phyloP scores from a whole-genome alignment of 2,113 vertebrate species.

The Amblyornis subalaris region DNA sequence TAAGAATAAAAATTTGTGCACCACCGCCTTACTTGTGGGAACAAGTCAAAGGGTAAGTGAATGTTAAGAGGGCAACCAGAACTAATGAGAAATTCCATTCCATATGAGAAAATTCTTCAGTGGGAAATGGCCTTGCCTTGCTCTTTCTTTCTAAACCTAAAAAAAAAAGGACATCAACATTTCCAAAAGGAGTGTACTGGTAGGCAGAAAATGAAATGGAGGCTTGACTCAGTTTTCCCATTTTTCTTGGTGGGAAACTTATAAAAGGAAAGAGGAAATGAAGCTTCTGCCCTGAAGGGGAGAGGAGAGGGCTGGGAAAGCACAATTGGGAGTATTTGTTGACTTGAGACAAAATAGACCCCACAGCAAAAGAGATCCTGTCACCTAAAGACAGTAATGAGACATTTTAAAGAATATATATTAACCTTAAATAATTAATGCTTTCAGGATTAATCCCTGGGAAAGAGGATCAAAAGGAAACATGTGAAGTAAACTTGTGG shows the following conservation, averaged over 20 bases:
- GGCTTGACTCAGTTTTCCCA: not conserved
- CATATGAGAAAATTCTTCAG: not conserved
- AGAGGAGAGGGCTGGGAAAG: not conserved
- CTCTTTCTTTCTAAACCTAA: not conserved
- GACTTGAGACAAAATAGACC: not conserved
- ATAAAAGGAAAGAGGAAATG: not conserved
- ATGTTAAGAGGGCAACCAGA: not conserved
- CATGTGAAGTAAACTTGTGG: not conserved
- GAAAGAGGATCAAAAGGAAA: not conserved
- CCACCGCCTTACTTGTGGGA: not conserved
- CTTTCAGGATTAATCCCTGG: not conserved
- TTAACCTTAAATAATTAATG: not conserved
- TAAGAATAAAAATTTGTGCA: not conserved
- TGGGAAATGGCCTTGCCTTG: not conserved
- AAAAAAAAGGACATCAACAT: fast-evolving
- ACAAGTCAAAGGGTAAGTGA: not conserved
- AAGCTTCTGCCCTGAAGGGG: not conserved
- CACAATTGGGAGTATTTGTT: not conserved
- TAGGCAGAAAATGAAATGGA: not conserved
- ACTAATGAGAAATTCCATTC: not conserved
- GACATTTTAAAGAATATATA: not conserved
- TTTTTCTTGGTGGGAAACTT: not conserved
- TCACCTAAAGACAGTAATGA: not conserved
- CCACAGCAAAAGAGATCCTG: not conserved
- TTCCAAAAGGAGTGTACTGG: not conserved